Evolutionary conservation across 2,113 vertebrate genomes (phyloP).

Genomic region (Pedetes capensis): DNA sequence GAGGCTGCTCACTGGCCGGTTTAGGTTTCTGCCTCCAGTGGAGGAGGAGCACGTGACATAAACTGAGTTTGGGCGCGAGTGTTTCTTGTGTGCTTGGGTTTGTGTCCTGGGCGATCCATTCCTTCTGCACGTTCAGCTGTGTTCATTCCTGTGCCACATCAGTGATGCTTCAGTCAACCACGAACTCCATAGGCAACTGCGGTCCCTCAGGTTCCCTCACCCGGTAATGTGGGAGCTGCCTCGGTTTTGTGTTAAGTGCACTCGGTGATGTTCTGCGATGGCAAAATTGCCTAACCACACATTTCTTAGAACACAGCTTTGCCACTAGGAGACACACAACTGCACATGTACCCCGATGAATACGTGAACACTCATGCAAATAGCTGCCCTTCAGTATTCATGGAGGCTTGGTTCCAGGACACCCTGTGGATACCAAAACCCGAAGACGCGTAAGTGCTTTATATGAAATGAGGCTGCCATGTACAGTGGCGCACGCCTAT

Average conservation of each 20-base stretch:
- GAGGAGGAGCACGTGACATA: neutral
- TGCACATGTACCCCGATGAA: neutral
- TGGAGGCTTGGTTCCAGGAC: neutral
- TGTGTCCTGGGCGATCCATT: neutral
- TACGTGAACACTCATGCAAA: neutral
- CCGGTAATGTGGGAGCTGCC: neutral
- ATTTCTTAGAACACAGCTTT: neutral
- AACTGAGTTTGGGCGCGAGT: too few species aligned
- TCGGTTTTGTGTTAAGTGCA: neutral
- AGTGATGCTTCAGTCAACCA: too few species aligned
- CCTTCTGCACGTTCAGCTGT: neutral
- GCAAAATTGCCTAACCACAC: neutral
- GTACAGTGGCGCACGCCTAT: too few species aligned
- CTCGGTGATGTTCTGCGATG: neutral
- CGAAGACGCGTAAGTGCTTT: neutral
- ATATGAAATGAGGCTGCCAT: too few species aligned
- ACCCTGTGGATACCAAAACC: too few species aligned
- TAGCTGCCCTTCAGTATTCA: too few species aligned
- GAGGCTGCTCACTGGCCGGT: too few species aligned
- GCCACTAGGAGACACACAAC: neutral
- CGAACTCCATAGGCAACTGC: fast-evolving
- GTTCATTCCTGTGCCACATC: fast-evolving
- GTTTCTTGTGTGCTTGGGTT: neutral
- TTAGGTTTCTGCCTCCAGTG: neutral
- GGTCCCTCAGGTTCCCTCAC: fast-evolving